These are phyloP conservation scores for Pherbina coryleti DNA, from an alignment of 2,888 invertebrate genomes.

Conservation along the genomic window DNA sequence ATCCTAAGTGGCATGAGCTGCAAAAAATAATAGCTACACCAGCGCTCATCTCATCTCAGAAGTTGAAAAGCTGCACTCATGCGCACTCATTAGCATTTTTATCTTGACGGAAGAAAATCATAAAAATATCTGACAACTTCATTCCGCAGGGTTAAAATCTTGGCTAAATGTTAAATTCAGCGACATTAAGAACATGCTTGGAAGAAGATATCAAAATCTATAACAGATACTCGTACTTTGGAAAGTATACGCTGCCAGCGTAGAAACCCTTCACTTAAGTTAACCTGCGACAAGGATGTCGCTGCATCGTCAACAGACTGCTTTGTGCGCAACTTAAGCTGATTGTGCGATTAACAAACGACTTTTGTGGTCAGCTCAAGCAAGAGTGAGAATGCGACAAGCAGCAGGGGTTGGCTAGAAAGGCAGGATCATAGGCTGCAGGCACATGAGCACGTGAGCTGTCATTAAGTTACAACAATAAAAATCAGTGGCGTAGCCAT, in stretches of 20 bases:
- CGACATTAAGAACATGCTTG: neutral
- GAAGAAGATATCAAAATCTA: neutral
- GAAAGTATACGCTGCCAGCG: neutral
- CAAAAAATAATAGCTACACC: neutral
- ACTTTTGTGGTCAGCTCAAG: neutral
- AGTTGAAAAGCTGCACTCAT: neutral
- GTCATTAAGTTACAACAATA: neutral
- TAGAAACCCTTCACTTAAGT: neutral
- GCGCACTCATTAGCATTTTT: constrained; percentile 43
- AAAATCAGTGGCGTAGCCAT: neutral
- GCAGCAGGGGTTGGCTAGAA: neutral
- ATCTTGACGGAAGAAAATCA: constrained; percentile 45
- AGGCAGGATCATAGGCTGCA: neutral
- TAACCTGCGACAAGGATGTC: neutral
- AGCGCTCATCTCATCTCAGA: neutral
- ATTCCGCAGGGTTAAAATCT: constrained; percentile 31
- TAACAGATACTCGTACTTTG: neutral
- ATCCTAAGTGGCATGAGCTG: neutral
- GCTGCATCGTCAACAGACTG: neutral
- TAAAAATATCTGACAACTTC: constrained; percentile 46
- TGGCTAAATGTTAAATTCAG: neutral
- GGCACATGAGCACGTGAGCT: neutral
- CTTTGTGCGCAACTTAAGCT: neutral
- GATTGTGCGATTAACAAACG: constrained; percentile 12
- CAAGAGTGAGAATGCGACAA: neutral